Percentiles rank a stretch among this genome's conserved stretches.
Conservation (phyloP, 2,113 vertebrate species). For the Anthoscopus minutus region DNA sequence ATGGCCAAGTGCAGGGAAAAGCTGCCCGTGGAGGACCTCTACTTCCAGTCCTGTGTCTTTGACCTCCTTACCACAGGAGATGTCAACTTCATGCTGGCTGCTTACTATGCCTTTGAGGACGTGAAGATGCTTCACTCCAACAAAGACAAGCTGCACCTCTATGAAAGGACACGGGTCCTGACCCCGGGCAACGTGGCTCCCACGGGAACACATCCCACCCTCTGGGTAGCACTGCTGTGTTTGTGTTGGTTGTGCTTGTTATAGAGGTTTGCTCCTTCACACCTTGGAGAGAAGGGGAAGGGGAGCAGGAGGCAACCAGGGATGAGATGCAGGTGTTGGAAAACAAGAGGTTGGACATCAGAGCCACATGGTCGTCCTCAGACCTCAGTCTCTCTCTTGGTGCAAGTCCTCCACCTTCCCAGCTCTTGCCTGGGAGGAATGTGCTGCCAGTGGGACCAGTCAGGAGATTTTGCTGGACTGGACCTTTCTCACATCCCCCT, state of each 20-base stretch:
- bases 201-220: not conserved
- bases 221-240: conserved; percentile 52
- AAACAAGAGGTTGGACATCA: not conserved
- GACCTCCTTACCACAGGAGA: conserved; percentile 94
- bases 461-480: not conserved
- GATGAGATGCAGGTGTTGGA: not conserved
- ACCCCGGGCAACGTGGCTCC: conserved; percentile 18
- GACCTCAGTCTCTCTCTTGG: not conserved
- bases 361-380: not conserved
- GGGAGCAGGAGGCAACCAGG: not conserved
- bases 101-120: conserved; percentile 94
- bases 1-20: conserved; percentile 89
- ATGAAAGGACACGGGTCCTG: conserved; percentile 76
- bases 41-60: conserved; percentile 96
- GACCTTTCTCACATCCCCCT: not conserved
- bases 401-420: not conserved
- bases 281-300: not conserved
- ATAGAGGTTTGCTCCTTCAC: conserved; percentile 51
- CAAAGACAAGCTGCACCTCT: conserved; percentile 89
- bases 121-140: conserved; percentile 94
- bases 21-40: conserved; percentile 93
- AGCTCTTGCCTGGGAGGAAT: not conserved
- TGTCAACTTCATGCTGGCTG: conserved; percentile 96
- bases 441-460: not conserved
- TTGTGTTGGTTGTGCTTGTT: conserved; percentile 68